Evolutionary conservation across 2,888 invertebrate genomes (phyloP).

Genomic region (Xanthia icteritia): DNA sequence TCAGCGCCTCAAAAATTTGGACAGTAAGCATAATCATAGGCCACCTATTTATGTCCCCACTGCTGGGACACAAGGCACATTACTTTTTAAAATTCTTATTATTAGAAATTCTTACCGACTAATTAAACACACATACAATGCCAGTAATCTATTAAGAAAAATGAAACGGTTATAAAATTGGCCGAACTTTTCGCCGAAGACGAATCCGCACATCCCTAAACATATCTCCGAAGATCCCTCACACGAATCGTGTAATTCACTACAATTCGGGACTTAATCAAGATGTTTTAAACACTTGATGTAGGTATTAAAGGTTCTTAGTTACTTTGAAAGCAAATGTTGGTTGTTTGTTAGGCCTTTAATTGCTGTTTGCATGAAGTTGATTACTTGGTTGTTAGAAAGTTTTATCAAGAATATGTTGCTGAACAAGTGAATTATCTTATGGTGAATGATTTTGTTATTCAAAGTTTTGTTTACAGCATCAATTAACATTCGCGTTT

Average conservation of each 20-base stretch:
- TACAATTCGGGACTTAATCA: slow-evolving; percentile 63
- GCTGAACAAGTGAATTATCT: slow-evolving; percentile 17
- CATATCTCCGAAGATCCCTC: slow-evolving; percentile 38
- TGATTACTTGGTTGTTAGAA: slow-evolving; percentile 37
- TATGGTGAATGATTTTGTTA: slow-evolving; percentile 1
- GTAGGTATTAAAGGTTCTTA: slow-evolving; percentile 50
- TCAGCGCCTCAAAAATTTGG: neutral
- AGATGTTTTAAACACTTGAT: slow-evolving; percentile 66
- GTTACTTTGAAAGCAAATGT: slow-evolving; percentile 60
- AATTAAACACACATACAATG: neutral
- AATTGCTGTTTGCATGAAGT: slow-evolving; percentile 58
- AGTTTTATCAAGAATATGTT: slow-evolving; percentile 53
- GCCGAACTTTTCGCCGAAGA: slow-evolving; percentile 1
- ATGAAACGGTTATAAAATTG: neutral
- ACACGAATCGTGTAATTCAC: slow-evolving; percentile 55
- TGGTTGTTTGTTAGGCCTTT: slow-evolving; percentile 51
- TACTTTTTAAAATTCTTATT: neutral
- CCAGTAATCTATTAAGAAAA: neutral
- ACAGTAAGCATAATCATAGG: neutral
- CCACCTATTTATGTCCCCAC: neutral
- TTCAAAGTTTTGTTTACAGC: neutral
- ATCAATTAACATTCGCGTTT: neutral
- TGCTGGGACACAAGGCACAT: neutral
- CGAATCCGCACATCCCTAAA: slow-evolving; percentile 32
- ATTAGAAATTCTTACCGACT: too few species aligned